Evolutionary conservation across 2,797 vertebrate species (phyloP).

Genomic region (Labroides dimidiatus): DNA sequence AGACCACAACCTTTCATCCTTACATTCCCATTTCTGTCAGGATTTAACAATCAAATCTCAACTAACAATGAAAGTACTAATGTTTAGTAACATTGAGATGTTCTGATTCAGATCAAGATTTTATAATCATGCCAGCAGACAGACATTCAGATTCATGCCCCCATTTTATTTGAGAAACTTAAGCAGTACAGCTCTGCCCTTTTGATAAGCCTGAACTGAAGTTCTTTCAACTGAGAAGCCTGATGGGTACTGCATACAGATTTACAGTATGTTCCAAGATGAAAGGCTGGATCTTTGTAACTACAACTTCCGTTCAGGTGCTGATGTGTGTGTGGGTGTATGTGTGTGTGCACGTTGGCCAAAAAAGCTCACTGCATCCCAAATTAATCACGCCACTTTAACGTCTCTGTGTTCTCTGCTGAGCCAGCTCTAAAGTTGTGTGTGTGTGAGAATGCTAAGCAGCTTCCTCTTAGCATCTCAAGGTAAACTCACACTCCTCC

Average conservation of each 20-base stretch:
- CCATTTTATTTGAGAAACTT: constrained; percentile 13
- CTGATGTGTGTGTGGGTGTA: constrained; percentile 6
- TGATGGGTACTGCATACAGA: constrained; percentile 28
- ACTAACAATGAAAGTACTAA: too few relatives aligned
- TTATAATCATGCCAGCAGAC: background rate
- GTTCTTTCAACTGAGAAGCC: constrained; percentile 26
- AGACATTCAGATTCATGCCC: background rate
- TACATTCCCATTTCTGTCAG: background rate
- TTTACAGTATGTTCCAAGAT: constrained; percentile 21
- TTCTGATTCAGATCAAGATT: background rate
- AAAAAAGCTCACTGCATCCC: constrained; percentile 65
- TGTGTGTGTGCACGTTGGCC: constrained; percentile 13
- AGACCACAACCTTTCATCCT: background rate
- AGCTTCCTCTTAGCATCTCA: constrained; percentile 45
- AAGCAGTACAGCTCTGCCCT: constrained; percentile 33
- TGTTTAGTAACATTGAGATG: too few relatives aligned
- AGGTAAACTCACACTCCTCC: constrained; percentile 42
- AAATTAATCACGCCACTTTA: constrained; percentile 78
- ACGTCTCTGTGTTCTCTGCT: constrained; percentile 73
- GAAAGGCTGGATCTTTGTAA: constrained; percentile 50
- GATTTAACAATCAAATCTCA: too few relatives aligned
- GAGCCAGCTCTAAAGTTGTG: constrained; percentile 75
- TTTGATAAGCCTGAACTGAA: constrained; percentile 43
- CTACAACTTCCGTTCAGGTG: constrained; percentile 42
- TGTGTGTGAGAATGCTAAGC: constrained; percentile 60